Conservation (phyloP, 2,113 vertebrate genomes). For the Rhinichthys klamathensis region DNA sequence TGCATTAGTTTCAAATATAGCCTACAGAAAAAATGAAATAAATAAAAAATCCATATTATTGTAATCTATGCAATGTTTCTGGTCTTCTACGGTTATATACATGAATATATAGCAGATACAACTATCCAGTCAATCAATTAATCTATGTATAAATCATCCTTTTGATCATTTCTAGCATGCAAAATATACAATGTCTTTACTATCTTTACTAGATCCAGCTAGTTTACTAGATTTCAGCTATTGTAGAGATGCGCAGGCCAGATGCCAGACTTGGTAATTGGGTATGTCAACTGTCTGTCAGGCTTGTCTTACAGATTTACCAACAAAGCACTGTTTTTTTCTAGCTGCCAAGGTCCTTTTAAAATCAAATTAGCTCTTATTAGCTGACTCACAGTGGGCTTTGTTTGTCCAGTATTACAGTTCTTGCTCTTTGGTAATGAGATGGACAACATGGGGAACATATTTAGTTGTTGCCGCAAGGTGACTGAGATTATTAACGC, state of each 20-base stretch:
- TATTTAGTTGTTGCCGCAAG: slow-evolving; percentile 71
- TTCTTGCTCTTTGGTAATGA: background rate
- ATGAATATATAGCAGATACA: background rate
- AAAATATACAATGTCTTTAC: background rate
- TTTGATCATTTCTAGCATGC: background rate
- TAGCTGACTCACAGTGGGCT: background rate
- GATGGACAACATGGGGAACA: slow-evolving; percentile 72
- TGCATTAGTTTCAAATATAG: background rate
- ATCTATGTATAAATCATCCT: slow-evolving; percentile 1
- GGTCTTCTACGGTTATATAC: slow-evolving; percentile 10
- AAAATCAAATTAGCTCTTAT: background rate
- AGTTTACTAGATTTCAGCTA: no score
- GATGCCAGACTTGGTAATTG: slow-evolving; percentile 7
- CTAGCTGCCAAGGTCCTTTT: background rate
- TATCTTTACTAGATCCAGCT: no score
- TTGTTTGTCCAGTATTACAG: background rate
- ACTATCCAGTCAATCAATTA: background rate
- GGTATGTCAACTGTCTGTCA: slow-evolving; percentile 21
- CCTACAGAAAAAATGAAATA: background rate
- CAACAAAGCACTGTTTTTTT: background rate
- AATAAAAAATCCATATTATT: background rate
- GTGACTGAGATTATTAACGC: slow-evolving; percentile 61
- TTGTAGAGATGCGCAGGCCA: slow-evolving; percentile 5
- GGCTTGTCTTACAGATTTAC: slow-evolving; percentile 14
- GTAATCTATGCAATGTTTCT: background rate